Conservation (phyloP, 2,113 vertebrate genomes). For the Dasyurus viverrinus region DNA sequence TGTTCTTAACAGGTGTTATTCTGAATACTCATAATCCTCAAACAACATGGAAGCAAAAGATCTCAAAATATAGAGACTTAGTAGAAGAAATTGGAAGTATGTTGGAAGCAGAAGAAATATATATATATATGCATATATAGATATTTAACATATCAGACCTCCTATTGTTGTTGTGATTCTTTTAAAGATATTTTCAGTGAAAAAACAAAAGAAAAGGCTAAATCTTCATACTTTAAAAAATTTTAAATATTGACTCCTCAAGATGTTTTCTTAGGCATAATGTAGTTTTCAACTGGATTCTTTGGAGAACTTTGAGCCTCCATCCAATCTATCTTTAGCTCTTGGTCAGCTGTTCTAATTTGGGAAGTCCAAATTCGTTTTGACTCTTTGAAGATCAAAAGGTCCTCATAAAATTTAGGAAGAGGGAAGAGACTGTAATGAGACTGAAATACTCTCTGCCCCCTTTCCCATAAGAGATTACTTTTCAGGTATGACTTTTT, state of each 20-base stretch:
- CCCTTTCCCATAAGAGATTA: too few species aligned
- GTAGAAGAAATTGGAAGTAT: neutral
- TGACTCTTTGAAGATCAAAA: too few species aligned
- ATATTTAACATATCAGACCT: neutral
- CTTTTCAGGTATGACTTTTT: too few species aligned
- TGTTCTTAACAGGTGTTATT: neutral
- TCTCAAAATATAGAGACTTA: neutral
- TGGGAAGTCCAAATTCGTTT: too few species aligned
- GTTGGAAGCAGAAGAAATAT: neutral
- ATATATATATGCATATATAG: neutral
- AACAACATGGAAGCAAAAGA: neutral
- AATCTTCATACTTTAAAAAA: neutral
- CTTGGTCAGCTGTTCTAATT: neutral
- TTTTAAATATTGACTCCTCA: neutral
- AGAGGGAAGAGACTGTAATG: too few species aligned
- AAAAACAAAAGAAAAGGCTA: neutral
- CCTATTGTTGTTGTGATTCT: neutral
- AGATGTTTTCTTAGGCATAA: neutral
- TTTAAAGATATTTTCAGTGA: neutral
- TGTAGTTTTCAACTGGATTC: neutral
- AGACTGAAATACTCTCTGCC: too few species aligned
- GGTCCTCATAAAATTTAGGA: too few species aligned
- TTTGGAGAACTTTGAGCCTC: neutral
- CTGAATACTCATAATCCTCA: neutral
- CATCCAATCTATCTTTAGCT: neutral